Conservation (phyloP, 2,888 invertebrate species). For the Sinopyrophorus schimmeli region DNA sequence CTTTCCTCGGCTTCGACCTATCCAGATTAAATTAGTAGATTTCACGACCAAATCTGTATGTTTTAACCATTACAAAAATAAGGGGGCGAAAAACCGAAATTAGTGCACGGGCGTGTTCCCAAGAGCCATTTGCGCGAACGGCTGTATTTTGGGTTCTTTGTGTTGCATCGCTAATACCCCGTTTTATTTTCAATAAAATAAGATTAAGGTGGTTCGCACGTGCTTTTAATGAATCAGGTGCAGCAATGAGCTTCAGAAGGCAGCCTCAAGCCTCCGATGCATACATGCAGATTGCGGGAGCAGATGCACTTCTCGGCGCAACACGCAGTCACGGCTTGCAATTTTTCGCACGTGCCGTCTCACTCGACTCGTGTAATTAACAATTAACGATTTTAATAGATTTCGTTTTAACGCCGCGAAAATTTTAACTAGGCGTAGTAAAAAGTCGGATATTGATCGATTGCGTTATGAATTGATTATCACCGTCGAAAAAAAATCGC, state of each 20-base stretch:
- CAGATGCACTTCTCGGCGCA: constrained; percentile 24
- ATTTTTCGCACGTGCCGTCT: constrained; percentile 13
- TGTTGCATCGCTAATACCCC: constrained; percentile 7
- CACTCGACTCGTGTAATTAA: constrained; percentile 9
- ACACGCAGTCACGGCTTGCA: constrained; percentile 22
- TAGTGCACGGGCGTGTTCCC: no score
- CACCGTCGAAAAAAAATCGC: no score
- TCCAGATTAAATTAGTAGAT: no score
- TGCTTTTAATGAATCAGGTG: constrained; percentile 32
- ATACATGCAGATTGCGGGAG: constrained; percentile 31
- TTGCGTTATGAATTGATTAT: no score
- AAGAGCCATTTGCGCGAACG: constrained; percentile 1
- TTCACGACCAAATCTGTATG: no score
- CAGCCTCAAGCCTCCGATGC: constrained; percentile 26
- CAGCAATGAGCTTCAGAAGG: constrained; percentile 25
- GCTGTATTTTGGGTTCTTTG: constrained; percentile 8
- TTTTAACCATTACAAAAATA: no score
- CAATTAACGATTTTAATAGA: no score
- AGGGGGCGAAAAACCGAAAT: no score
- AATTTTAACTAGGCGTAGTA: no score
- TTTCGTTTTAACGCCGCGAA: no score
- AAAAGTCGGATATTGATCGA: no score
- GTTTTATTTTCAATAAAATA: constrained; percentile 21
- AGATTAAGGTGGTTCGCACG: constrained; percentile 24
- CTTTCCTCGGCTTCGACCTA: no score